Conservation (phyloP, 2,797 vertebrate genomes). For the Lutjanus argentimaculatus region DNA sequence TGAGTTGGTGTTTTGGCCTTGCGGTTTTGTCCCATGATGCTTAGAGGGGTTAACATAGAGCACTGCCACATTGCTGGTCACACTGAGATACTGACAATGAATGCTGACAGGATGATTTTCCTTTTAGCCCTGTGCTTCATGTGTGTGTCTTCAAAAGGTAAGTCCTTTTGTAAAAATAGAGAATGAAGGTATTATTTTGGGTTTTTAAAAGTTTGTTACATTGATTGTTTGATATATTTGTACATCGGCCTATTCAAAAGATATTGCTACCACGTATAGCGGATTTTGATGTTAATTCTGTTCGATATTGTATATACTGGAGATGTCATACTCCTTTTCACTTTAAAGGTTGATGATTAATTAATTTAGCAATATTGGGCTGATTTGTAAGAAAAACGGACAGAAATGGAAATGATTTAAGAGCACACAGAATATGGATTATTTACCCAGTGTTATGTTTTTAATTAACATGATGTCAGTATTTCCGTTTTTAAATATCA, state of each 20-base stretch:
- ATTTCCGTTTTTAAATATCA: too few species aligned
- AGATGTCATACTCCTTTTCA: not conserved
- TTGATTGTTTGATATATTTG: not conserved
- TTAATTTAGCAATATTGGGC: not conserved
- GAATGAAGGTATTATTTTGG: not conserved
- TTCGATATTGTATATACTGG: not conserved
- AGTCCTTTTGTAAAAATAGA: conserved; percentile 20
- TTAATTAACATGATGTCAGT: too few species aligned
- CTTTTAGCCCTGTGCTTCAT: conserved; percentile 45
- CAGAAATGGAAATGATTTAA: too few species aligned
- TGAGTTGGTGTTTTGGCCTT: conserved; percentile 24
- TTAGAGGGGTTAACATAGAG: not conserved
- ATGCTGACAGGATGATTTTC: conserved; percentile 7
- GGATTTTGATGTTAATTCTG: not conserved
- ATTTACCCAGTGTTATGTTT: too few species aligned
- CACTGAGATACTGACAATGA: conserved; percentile 32
- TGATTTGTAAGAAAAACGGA: not conserved
- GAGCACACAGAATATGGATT: too few species aligned
- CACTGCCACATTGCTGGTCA: not conserved
- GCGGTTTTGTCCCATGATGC: conserved; percentile 68
- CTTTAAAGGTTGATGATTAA: not conserved
- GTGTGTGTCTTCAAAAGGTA: conserved; percentile 53
- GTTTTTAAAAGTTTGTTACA: not conserved
- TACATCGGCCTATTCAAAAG: not conserved
- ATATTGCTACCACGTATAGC: not conserved